Percentiles rank a stretch among this genome's conserved stretches.
Conservation (phyloP, 2,888 invertebrate species). For the Cenopis cana region DNA sequence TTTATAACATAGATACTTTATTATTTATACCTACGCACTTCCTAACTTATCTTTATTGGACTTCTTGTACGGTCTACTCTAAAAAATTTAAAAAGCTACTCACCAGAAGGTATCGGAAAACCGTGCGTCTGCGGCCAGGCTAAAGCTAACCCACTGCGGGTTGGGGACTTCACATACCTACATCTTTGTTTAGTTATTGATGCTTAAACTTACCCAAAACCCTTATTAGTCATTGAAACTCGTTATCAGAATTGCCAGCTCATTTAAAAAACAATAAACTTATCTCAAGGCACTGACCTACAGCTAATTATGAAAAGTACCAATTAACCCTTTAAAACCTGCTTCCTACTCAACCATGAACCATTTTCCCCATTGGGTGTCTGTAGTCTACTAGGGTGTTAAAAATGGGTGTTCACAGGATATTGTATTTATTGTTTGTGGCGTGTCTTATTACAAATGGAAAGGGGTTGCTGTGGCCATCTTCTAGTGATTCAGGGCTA, state of each 20-base stretch:
- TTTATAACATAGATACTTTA: conserved; percentile 31
- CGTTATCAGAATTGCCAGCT: neutral
- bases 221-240: conserved; percentile 2
- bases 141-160: no score
- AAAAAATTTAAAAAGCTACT: no score
- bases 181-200: no score
- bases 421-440: conserved; percentile 48
- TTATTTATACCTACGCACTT: conserved; percentile 19
- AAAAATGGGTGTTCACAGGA: conserved; percentile 56
- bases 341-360: conserved; percentile 15
- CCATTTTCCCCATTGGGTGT: conserved; percentile 44
- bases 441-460: conserved; percentile 45
- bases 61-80: no score
- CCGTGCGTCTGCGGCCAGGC: no score
- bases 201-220: neutral
- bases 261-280: conserved; percentile 30
- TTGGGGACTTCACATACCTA: no score
- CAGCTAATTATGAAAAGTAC: conserved; percentile 55
- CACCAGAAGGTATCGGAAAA: no score
- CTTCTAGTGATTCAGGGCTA: conserved; percentile 60
- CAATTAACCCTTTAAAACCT: conserved; percentile 45
- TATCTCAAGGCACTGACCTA: conserved; percentile 72
- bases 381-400: neutral
- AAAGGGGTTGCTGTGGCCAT: conserved; percentile 55
- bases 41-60: neutral